phyloP scores from a whole-genome alignment of 2,888 invertebrate species.

The Agonopterix subpropinquella region DNA sequence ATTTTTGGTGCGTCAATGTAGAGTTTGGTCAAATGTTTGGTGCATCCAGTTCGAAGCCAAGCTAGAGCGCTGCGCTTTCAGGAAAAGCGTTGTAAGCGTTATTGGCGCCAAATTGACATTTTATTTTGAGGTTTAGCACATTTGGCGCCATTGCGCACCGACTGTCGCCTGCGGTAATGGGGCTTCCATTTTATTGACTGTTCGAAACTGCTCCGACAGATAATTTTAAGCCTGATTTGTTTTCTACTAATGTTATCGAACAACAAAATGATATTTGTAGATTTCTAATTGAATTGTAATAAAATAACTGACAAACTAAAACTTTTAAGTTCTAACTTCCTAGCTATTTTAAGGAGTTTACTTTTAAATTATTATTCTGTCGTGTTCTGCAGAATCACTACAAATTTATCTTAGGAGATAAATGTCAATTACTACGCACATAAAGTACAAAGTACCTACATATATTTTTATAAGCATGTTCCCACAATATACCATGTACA shows the following conservation, averaged over 20 bases:
- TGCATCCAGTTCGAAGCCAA: background rate
- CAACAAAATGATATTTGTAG: constrained; percentile 19
- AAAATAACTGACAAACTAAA: constrained; percentile 30
- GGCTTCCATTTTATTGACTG: constrained; percentile 33
- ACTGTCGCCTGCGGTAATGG: constrained; percentile 32
- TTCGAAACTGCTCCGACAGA: constrained; percentile 24
- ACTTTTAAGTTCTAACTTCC: constrained; percentile 15
- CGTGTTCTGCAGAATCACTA: constrained; percentile 21
- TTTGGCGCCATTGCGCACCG: constrained; percentile 22
- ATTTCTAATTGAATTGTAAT: constrained; percentile 13
- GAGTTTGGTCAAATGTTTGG: background rate
- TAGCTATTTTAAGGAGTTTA: constrained; percentile 12
- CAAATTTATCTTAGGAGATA: constrained; percentile 27
- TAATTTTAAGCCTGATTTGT: constrained; percentile 21
- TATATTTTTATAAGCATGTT: constrained; percentile 46
- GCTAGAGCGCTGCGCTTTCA: constrained; percentile 3
- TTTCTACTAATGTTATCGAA: constrained; percentile 25
- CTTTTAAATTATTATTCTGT: constrained; percentile 9
- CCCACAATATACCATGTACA: constrained; percentile 41
- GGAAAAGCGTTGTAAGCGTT: constrained; percentile 3
- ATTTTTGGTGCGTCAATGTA: background rate
- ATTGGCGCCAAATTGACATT: constrained; percentile 3
- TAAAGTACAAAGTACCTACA: constrained; percentile 55
- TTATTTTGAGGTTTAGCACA: constrained; percentile 50
- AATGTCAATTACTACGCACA: constrained; percentile 51